These are phyloP conservation scores for Esox masquinongy DNA, from an alignment of 2,797 vertebrate species.

Conservation along the genomic window DNA sequence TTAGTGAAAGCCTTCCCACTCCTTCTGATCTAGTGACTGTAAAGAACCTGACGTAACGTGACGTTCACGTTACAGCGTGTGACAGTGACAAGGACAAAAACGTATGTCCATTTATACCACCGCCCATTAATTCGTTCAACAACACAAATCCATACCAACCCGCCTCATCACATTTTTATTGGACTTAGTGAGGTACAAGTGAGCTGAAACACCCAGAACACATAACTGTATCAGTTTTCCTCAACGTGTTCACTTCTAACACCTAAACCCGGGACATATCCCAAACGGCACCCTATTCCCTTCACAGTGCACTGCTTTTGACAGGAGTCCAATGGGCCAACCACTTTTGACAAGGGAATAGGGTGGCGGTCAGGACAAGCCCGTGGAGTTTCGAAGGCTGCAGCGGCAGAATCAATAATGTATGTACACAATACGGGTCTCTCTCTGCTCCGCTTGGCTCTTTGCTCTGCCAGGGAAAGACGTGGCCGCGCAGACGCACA, in stretches of 20 bases:
- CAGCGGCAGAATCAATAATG: constrained; percentile 55
- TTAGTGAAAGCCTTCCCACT: too few relatives aligned
- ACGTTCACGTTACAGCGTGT: too few relatives aligned
- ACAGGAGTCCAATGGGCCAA: background rate
- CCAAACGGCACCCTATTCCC: background rate
- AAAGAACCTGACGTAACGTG: too few relatives aligned
- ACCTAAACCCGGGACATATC: constrained; percentile 33
- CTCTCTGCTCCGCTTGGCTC: constrained; percentile 20
- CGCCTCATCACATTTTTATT: background rate
- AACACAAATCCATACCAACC: background rate
- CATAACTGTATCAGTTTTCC: constrained; percentile 40
- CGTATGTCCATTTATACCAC: background rate
- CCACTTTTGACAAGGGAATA: background rate
- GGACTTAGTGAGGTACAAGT: background rate
- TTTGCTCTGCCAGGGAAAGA: background rate
- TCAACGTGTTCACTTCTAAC: constrained; percentile 46
- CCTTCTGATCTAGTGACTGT: too few relatives aligned
- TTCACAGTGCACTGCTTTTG: background rate
- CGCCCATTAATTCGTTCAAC: background rate
- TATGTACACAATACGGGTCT: constrained; percentile 34
- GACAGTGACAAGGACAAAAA: too few relatives aligned
- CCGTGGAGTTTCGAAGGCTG: constrained; percentile 31
- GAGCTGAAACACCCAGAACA: constrained; percentile 30
- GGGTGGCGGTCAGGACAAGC: background rate
- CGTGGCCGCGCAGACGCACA: background rate